Conservation (phyloP, 2,888 invertebrate genomes). For the Piscicola geometra region DNA sequence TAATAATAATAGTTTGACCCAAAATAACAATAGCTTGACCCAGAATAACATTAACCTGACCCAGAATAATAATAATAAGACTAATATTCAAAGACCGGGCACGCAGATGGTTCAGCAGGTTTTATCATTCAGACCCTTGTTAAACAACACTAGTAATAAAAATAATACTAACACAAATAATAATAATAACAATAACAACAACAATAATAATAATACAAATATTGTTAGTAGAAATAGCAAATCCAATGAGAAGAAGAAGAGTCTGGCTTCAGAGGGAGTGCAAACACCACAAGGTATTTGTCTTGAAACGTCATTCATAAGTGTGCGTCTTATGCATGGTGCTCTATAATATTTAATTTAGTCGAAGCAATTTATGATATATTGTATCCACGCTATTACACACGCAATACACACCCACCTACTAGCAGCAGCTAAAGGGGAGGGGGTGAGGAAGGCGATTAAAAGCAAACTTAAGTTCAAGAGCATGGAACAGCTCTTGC, state of each 20-base stretch:
- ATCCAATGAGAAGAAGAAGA: slow-evolving; percentile 1
- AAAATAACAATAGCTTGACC: neutral
- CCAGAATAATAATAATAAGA: neutral
- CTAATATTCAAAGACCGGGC: neutral
- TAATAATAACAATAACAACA: neutral
- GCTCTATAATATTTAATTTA: no score
- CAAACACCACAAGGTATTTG: no score
- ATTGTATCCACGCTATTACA: no score
- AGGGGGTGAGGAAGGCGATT: neutral
- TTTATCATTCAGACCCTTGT: neutral
- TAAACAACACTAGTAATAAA: neutral
- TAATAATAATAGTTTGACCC: neutral
- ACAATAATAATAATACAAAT: neutral
- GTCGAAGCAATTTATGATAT: no score
- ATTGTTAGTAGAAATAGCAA: neutral
- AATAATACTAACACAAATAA: neutral
- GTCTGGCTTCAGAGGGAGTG: no score
- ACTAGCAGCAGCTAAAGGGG: neutral
- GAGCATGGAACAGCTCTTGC: slow-evolving; percentile 22
- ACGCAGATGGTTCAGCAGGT: neutral
- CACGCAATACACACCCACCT: no score
- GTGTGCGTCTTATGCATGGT: no score
- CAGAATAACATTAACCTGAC: neutral
- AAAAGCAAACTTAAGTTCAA: slow-evolving; percentile 17
- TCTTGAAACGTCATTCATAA: no score